These are phyloP conservation scores for Gymnorhina tibicen DNA, from an alignment of 2,113 vertebrate genomes.

Conservation along the genomic window DNA sequence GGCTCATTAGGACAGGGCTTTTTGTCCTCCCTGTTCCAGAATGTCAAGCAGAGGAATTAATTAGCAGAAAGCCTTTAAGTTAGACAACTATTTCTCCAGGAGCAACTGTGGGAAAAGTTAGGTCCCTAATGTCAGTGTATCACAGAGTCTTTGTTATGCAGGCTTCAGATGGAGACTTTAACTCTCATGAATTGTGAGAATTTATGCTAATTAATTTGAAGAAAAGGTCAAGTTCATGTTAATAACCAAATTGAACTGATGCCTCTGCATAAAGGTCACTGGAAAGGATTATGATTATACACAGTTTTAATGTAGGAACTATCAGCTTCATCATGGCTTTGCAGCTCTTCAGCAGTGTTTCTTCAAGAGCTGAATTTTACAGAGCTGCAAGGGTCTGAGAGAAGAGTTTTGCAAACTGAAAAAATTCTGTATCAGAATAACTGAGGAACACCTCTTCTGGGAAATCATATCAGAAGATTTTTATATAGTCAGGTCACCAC, in stretches of 20 bases:
- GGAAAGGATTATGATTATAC: not conserved
- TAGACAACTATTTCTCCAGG: not conserved
- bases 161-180: not conserved
- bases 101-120: not conserved
- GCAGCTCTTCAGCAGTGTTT: not conserved
- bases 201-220: conserved; percentile 16
- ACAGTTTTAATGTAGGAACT: not conserved
- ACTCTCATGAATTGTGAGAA: not conserved
- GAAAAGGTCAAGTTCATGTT: conserved; percentile 12
- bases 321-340: not conserved
- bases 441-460: not conserved
- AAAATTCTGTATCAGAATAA: not conserved
- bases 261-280: not conserved
- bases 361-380: not conserved
- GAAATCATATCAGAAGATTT: not conserved
- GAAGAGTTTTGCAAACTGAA: not conserved
- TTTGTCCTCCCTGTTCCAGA: not conserved
- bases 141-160: not conserved
- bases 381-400: not conserved
- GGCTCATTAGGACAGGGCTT: not conserved
- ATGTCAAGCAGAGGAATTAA: not conserved
- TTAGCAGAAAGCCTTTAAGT: not conserved
- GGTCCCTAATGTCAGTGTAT: not conserved
- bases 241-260: not conserved
- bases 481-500: not conserved